These are phyloP conservation scores for Oceanodroma leucorhoa DNA, from an alignment of 2,797 vertebrate genomes.

Conservation along the genomic window DNA sequence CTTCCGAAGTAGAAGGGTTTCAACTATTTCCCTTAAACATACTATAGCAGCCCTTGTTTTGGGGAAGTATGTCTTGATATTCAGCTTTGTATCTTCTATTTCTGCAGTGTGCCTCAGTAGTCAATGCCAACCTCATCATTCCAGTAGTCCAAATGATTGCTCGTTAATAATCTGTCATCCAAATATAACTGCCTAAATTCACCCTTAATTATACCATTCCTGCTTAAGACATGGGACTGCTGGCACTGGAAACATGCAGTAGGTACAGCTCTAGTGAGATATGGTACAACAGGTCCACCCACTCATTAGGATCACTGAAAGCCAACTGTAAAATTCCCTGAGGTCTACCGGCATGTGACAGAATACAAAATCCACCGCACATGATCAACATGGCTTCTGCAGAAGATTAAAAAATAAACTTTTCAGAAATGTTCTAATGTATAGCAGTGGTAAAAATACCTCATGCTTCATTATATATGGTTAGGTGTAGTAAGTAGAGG, in stretches of 20 bases:
- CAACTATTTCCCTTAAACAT: neutral
- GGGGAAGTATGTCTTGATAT: neutral
- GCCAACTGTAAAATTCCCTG: neutral
- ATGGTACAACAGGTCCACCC: neutral
- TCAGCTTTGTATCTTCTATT: neutral
- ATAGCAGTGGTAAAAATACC: neutral
- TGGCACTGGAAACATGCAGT: neutral
- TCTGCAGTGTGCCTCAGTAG: neutral
- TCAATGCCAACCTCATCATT: neutral
- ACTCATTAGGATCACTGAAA: neutral
- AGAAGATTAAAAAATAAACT: neutral
- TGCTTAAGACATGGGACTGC: neutral
- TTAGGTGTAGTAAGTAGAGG: neutral
- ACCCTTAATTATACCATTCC: neutral
- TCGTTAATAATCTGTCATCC: neutral
- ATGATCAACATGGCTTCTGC: neutral
- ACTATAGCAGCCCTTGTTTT: neutral
- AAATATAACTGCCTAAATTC: neutral
- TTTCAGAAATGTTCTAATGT: neutral
- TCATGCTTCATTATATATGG: neutral
- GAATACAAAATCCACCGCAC: neutral
- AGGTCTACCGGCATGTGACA: neutral
- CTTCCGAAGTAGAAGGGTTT: neutral
- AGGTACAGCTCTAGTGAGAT: neutral
- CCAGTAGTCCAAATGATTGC: neutral